A percentile compares a stretch with the other conserved stretches of the same genome.
These are phyloP conservation scores for Epiperipatus broadwayi DNA, from an alignment of 2,888 invertebrate species.

Conservation along the genomic window DNA sequence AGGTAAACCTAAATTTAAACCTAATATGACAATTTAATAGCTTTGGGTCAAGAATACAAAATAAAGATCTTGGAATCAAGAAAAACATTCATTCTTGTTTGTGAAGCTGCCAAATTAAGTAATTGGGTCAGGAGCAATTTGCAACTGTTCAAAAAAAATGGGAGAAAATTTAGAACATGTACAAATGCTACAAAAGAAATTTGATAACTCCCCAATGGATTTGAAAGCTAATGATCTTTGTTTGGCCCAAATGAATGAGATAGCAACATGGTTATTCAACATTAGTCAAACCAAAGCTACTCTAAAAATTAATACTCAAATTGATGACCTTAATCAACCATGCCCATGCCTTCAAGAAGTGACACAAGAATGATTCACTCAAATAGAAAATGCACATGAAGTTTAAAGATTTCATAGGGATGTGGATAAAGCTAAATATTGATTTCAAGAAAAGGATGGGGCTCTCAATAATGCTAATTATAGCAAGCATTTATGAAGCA, in stretches of 20 bases:
- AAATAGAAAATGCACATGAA: slow-evolving; percentile 92
- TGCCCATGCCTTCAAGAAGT: slow-evolving; percentile 88
- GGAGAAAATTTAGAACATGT: slow-evolving; percentile 96
- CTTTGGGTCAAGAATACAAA: no score
- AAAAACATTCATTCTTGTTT: no score
- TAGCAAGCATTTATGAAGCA: no score
- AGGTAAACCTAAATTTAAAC: no score
- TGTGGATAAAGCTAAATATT: no score
- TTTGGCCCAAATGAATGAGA: slow-evolving; percentile 96
- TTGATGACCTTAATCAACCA: slow-evolving; percentile 84
- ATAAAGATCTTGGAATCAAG: no score
- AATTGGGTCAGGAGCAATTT: slow-evolving; percentile 59
- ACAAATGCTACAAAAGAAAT: slow-evolving; percentile 97
- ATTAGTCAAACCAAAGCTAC: slow-evolving; percentile 97
- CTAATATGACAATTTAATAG: no score
- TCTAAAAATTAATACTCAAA: slow-evolving; percentile 91
- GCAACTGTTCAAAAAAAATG: slow-evolving; percentile 88
- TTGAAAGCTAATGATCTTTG: slow-evolving; percentile 92
- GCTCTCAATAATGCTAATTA: no score
- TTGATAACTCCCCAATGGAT: slow-evolving; percentile 96
- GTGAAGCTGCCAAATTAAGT: no score
- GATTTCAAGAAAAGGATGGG: no score
- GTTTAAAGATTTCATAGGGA: slow-evolving; percentile 97
- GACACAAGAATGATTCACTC: slow-evolving; percentile 79
- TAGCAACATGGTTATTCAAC: slow-evolving; percentile 87